Conservation (phyloP, 2,113 vertebrate species). For the Nyctereutes procyonoides region DNA sequence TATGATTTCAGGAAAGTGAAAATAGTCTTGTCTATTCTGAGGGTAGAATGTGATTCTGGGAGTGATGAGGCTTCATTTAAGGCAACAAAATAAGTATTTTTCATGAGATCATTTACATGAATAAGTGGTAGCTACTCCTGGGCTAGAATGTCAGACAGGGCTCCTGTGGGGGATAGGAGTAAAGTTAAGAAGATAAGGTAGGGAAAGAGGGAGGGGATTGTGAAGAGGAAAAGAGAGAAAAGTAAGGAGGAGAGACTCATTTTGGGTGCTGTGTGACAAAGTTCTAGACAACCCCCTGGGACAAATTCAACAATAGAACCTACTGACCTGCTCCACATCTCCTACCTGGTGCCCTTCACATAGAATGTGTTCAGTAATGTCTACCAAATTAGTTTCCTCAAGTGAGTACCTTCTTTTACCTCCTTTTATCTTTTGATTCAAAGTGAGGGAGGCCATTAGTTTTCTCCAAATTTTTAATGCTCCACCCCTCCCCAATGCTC, state of each 20-base stretch:
- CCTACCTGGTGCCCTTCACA: not conserved
- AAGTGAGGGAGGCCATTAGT: not conserved
- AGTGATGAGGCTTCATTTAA: not conserved
- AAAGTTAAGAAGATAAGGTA: not conserved
- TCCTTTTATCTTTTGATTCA: not conserved
- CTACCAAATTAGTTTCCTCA: not conserved
- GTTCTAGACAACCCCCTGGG: not conserved
- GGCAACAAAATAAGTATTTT: not conserved
- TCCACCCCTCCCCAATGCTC: not conserved
- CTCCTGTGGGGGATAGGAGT: not conserved
- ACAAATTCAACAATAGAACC: not conserved
- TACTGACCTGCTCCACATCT: not conserved
- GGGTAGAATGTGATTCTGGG: not conserved
- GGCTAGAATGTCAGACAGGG: not conserved
- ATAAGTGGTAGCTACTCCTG: not conserved
- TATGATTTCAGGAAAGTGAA: slow-evolving; percentile 1
- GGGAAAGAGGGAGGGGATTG: not conserved
- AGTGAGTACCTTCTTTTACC: not conserved
- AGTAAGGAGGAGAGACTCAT: not conserved
- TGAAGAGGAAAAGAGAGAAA: not conserved
- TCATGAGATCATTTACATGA: not conserved
- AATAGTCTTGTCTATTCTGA: not conserved
- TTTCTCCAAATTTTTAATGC: not conserved
- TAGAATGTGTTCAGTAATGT: not conserved
- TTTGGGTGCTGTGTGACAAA: not conserved